Percentiles rank a stretch among this genome's conserved stretches.
Conservation (phyloP, 2,888 invertebrate species). For the Allolobophora icterica region DNA sequence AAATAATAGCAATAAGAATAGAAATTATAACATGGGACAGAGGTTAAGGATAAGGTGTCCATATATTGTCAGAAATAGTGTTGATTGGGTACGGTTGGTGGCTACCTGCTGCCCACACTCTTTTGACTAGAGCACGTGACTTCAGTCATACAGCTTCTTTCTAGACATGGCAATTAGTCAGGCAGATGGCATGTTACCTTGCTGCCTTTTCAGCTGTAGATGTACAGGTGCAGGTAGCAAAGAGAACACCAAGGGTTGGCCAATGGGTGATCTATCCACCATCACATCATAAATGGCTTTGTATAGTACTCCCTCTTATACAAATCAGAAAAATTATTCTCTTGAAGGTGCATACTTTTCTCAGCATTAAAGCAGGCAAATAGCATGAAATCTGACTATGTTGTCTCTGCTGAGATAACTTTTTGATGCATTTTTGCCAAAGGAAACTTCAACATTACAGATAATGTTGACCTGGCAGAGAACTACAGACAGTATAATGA, state of each 20-base stretch:
- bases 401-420: background rate
- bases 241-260: background rate
- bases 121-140: background rate
- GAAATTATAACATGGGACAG: background rate
- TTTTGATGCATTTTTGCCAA: background rate
- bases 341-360: background rate
- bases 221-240: background rate
- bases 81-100: background rate
- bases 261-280: background rate
- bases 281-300: background rate
- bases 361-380: background rate
- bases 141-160: background rate
- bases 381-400: background rate
- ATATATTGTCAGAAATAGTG: background rate
- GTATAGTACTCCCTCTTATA: background rate
- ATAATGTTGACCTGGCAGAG: slow-evolving; percentile 20
- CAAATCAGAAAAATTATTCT: background rate
- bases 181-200: background rate
- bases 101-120: background rate
- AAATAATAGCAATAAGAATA: no score
- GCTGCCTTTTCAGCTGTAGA: background rate
- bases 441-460: background rate
- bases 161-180: background rate
- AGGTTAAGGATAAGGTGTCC: background rate
- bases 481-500: slow-evolving; percentile 14